phyloP scores from a whole-genome alignment of 2,888 invertebrate species.

The Hoplodrina blanda region DNA sequence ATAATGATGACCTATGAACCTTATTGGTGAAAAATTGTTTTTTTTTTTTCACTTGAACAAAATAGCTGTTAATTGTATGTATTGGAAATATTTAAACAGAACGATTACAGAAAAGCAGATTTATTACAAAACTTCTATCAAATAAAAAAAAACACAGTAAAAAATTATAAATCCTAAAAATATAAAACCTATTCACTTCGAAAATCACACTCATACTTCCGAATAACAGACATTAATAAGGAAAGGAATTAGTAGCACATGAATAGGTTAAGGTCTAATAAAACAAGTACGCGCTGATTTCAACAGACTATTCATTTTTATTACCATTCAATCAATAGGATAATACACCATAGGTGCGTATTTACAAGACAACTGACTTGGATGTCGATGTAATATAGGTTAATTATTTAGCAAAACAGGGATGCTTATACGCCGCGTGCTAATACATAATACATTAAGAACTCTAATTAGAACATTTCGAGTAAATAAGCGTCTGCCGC shows the following conservation, averaged over 20 bases:
- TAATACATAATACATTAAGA: constrained; percentile 73
- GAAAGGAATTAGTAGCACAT: constrained; percentile 30
- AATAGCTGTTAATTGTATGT: not conserved
- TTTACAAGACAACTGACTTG: constrained; percentile 83
- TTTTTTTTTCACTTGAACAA: not conserved
- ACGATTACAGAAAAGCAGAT: constrained; percentile 55
- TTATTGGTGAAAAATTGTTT: not conserved
- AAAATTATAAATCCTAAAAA: constrained; percentile 54
- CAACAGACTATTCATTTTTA: constrained; percentile 89
- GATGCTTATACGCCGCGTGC: constrained; percentile 75
- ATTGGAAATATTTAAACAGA: constrained; percentile 37
- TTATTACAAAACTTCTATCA: constrained; percentile 67
- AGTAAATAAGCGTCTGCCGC: constrained; percentile 71
- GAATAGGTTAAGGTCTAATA: constrained; percentile 68
- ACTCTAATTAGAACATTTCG: constrained; percentile 71
- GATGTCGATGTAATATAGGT: constrained; percentile 66
- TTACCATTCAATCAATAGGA: constrained; percentile 86
- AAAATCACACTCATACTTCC: constrained; percentile 55
- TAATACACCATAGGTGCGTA: constrained; percentile 87
- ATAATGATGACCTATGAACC: not conserved
- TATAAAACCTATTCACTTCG: constrained; percentile 48
- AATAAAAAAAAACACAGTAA: constrained; percentile 64
- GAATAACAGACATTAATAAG: constrained; percentile 58
- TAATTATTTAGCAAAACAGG: constrained; percentile 71
- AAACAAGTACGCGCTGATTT: constrained; percentile 82